Evolutionary conservation across 2,888 invertebrate genomes (phyloP).

Genomic region (Listrodromus nycthemerus): DNA sequence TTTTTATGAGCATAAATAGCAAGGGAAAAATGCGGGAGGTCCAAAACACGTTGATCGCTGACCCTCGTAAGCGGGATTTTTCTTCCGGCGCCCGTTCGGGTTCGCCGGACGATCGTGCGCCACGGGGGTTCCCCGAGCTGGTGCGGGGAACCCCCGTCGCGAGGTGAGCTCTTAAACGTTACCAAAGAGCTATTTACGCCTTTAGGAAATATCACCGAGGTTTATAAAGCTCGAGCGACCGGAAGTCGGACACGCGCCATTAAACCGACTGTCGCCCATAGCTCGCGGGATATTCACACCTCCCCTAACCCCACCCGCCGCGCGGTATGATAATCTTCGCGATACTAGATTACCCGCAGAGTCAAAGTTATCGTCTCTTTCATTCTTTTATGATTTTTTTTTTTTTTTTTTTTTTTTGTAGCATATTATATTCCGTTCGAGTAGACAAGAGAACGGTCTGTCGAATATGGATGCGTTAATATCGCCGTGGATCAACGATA

Average conservation of each 20-base stretch:
- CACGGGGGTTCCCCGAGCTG: constrained; percentile 55
- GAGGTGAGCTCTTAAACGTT: constrained; percentile 73
- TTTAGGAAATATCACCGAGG: constrained; percentile 81
- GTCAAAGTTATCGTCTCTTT: neutral
- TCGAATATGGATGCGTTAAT: too few relatives aligned
- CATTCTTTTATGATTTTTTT: neutral
- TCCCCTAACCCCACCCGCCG: neutral
- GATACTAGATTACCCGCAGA: neutral
- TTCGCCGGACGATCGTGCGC: constrained; percentile 34
- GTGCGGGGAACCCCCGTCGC: constrained; percentile 67
- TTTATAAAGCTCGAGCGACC: constrained; percentile 74
- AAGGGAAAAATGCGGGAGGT: too few relatives aligned
- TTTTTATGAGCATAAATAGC: neutral
- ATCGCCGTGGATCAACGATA: too few relatives aligned
- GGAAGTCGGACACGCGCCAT: constrained; percentile 83
- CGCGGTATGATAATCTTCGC: neutral
- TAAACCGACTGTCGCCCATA: constrained; percentile 74
- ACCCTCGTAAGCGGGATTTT: constrained; percentile 59
- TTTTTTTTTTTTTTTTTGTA: too few relatives aligned
- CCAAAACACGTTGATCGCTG: constrained; percentile 16
- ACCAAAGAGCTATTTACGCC: constrained; percentile 78
- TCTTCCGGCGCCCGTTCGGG: constrained; percentile 24
- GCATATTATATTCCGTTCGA: too few relatives aligned
- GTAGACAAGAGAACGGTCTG: too few relatives aligned
- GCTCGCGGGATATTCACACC: constrained; percentile 55